phyloP scores from a whole-genome alignment of 2,113 vertebrate genomes.

The Rattus rattus region DNA sequence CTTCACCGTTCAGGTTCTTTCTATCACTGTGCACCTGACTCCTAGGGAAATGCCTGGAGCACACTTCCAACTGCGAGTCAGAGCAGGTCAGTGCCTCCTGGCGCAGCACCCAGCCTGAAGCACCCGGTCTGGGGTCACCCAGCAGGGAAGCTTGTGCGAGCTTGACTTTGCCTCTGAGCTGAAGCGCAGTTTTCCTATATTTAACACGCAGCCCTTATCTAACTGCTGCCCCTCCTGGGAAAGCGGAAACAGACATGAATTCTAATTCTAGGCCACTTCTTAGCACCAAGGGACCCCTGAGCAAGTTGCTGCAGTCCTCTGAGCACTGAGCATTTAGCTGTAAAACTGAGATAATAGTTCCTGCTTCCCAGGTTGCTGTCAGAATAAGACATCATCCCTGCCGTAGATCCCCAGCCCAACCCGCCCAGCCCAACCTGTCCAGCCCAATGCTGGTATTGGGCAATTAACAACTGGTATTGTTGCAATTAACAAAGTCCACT shows the following conservation, averaged over 20 bases:
- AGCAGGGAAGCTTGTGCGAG: background rate
- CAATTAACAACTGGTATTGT: background rate
- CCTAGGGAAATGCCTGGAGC: background rate
- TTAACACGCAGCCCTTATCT: background rate
- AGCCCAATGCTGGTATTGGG: background rate
- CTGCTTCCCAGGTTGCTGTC: background rate
- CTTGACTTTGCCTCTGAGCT: background rate
- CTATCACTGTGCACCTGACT: background rate
- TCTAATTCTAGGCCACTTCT: constrained; percentile 38
- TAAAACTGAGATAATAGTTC: background rate
- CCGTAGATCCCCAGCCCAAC: background rate
- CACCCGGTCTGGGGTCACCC: background rate
- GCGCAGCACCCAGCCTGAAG: background rate
- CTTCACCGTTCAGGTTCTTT: constrained; percentile 47
- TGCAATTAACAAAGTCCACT: constrained; percentile 37
- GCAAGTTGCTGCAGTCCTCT: background rate
- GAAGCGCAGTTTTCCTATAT: background rate
- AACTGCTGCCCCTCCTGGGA: constrained; percentile 25
- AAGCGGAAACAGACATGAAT: constrained; percentile 14
- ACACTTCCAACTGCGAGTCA: background rate
- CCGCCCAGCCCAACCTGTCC: background rate
- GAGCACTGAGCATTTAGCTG: background rate
- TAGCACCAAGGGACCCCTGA: background rate
- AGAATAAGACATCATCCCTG: background rate
- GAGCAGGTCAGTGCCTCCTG: background rate